Base-by-base conservation (phyloP, 2,888 invertebrate species). In the Dicyrtomina minuta region DNA sequence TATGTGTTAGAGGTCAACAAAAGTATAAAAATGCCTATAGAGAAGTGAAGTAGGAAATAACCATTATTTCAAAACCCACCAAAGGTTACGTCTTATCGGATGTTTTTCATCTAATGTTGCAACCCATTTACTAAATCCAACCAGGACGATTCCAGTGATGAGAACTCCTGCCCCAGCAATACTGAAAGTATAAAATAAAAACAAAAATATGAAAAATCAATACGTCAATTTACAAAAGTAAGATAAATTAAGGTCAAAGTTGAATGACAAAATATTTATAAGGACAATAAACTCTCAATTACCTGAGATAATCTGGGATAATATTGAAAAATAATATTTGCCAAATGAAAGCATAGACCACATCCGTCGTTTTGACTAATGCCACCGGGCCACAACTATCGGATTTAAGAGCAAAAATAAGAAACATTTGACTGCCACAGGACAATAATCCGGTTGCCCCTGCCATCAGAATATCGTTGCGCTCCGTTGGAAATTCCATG, bases 401-500 rank as follows among this genome's bases (percentile, higher is more conserved):
- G 66, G 72, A 73, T 56, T 77, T 75, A 20, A 77, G 66, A 12
- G 77, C 77, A 68, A 75, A 77, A 44, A 77, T 77, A 5, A 77
- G 66, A 61, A 77, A 75, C 72, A 77, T 71, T 67, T 77, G 77
- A 66, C 72, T 71, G 26, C 53, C 68, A 39, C 77, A 77, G 12
- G 75, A 74, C 2, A 77, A 59, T 0, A 77, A 24, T 6, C 77
- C 77, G 39, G 73, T 74, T 0, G 72, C 73, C 33, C 64, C 44
- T 2, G 73, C 75, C 70, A 72, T 71, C 0, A 74, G 27, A 46
- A 75, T 74, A 51, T 77, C 77, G 12, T 71, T 62, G 0, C 41
- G 56, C 33, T 72, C 74, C 1, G 70, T 72, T 24, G 77, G 77
- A 60, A 77, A 75, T 66, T 74, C 71, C 53, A 77, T 49, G 1